Evolutionary conservation across 2,113 vertebrate genomes (phyloP).

Genomic region (Formicarius rufipectus): DNA sequence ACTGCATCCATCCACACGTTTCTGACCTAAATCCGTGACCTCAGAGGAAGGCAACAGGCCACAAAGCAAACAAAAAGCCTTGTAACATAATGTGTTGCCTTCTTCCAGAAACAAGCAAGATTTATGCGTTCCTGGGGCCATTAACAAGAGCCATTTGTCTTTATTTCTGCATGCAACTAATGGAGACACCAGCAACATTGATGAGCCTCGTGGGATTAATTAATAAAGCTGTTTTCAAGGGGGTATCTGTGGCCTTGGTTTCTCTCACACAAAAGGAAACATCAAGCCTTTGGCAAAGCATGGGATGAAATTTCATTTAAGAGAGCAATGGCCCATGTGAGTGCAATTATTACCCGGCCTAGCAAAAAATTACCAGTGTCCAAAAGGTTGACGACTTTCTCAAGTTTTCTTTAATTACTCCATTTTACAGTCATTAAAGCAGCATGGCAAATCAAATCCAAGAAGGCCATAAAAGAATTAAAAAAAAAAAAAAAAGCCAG

Average conservation of each 20-base stretch:
- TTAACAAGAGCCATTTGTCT: constrained; percentile 63
- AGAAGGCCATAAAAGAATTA: not conserved
- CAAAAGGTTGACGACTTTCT: constrained; percentile 11
- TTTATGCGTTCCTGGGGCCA: constrained; percentile 49
- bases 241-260: not conserved
- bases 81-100: constrained; percentile 5
- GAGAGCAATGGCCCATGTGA: constrained; percentile 49
- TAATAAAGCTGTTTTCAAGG: constrained; percentile 46
- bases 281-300: constrained; percentile 38
- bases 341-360: not conserved
- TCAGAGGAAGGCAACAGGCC: not conserved
- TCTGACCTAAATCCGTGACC: not conserved
- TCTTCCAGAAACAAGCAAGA: constrained; percentile 60
- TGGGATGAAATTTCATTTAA: constrained; percentile 55
- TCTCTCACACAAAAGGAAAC: constrained; percentile 2
- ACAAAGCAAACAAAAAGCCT: not conserved
- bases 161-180: constrained; percentile 62
- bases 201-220: constrained; percentile 61
- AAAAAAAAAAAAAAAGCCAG: not conserved
- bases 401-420: constrained; percentile 34
- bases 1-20: not conserved
- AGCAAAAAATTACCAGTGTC: constrained; percentile 36
- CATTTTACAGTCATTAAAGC: not conserved
- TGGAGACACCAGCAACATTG: constrained; percentile 26
- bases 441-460: not conserved